These are phyloP conservation scores for Elephantulus edwardii DNA, from an alignment of 2,113 vertebrate species.

Conservation along the genomic window DNA sequence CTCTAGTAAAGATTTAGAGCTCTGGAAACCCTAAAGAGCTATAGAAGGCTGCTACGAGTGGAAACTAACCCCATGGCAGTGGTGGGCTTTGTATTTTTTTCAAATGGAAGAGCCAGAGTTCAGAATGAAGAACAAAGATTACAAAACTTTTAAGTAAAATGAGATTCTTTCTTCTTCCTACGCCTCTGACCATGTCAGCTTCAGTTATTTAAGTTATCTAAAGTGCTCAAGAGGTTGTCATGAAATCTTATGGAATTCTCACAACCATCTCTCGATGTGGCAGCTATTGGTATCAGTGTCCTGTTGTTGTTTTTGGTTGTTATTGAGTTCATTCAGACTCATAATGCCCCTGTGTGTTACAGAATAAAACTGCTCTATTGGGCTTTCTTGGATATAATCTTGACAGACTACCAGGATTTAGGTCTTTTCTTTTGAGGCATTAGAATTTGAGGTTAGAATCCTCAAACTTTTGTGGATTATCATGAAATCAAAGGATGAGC, in stretches of 20 bases:
- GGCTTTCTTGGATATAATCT: background rate
- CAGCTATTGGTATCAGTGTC: background rate
- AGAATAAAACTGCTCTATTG: background rate
- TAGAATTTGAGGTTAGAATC: background rate
- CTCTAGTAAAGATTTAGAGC: no score
- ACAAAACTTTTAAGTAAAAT: background rate
- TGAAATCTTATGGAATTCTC: background rate
- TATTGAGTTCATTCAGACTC: background rate
- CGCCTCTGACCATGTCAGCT: background rate
- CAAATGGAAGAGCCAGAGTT: background rate
- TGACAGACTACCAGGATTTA: no score
- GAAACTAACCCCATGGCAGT: background rate
- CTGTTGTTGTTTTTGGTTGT: background rate
- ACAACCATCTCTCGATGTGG: no score
- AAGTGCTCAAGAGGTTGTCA: background rate
- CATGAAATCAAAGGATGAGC: no score
- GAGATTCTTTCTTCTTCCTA: background rate
- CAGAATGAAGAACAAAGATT: background rate
- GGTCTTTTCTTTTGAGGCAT: background rate
- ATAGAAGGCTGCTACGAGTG: no score
- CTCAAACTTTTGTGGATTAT: no score
- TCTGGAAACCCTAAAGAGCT: no score
- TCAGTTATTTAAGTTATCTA: background rate
- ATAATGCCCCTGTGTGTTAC: background rate
- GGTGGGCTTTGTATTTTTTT: no score